Conservation (phyloP, 2,797 vertebrate species). For the Aeoliscus strigatus region DNA sequence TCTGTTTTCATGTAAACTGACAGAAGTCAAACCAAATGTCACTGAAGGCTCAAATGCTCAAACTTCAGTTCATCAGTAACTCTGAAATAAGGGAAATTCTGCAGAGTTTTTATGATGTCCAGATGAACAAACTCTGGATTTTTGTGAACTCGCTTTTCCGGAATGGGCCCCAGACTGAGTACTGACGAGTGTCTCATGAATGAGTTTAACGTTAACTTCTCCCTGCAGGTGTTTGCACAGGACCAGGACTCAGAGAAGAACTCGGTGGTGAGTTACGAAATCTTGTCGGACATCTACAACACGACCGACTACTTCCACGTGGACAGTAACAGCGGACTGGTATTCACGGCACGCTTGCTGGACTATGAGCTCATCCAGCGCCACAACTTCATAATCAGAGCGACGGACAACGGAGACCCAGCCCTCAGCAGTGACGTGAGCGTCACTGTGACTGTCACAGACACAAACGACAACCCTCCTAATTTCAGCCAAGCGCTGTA, state of each 20-base stretch:
- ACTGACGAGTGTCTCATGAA: too few relatives aligned
- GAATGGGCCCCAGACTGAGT: too few relatives aligned
- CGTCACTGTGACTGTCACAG: conserved; percentile 80
- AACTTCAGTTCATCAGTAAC: too few relatives aligned
- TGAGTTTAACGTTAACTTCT: conserved; percentile 23
- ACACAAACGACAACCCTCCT: conserved; percentile 93
- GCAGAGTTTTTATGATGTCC: too few relatives aligned
- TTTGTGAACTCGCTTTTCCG: too few relatives aligned
- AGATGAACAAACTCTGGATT: too few relatives aligned
- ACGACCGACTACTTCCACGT: conserved; percentile 86
- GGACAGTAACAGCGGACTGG: conserved; percentile 81
- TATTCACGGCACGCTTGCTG: conserved; percentile 80
- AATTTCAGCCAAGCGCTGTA: conserved; percentile 85
- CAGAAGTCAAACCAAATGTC: too few relatives aligned
- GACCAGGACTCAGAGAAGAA: conserved; percentile 89
- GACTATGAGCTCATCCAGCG: conserved; percentile 85
- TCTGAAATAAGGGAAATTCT: too few relatives aligned
- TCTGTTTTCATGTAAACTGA: too few relatives aligned
- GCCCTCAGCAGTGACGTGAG: conserved; percentile 81
- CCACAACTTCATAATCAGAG: conserved; percentile 83
- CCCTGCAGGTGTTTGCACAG: conserved; percentile 75
- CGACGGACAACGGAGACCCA: conserved; percentile 84
- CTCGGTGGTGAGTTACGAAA: conserved; percentile 82
- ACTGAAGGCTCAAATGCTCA: too few relatives aligned
- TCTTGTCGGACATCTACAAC: conserved; percentile 82